Percentiles rank a stretch among this genome's conserved stretches.
These are phyloP conservation scores for Adelosebastes latens DNA, from an alignment of 2,797 vertebrate genomes.

Conservation along the genomic window DNA sequence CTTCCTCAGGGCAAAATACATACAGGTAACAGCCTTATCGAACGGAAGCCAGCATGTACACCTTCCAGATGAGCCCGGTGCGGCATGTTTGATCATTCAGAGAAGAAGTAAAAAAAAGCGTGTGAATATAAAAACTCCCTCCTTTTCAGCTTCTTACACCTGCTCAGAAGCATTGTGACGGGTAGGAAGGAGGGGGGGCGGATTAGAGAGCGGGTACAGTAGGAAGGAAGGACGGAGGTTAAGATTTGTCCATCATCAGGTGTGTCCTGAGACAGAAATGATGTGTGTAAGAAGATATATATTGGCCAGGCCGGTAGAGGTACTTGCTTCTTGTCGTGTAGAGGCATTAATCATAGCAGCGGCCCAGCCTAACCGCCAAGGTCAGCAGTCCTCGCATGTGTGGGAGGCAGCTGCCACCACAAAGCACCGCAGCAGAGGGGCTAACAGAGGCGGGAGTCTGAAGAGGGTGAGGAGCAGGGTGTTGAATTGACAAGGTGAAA, in stretches of 20 bases:
- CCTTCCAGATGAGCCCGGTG: constrained; percentile 62
- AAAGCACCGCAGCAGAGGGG: constrained; percentile 44
- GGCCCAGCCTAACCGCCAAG: constrained; percentile 74
- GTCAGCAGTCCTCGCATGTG: constrained; percentile 76
- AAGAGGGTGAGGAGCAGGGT: constrained; percentile 52
- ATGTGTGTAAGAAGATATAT: constrained; percentile 75
- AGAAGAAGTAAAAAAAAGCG: constrained; percentile 7
- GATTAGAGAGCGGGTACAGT: constrained; percentile 29
- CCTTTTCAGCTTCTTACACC: constrained; percentile 41
- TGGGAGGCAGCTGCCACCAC: constrained; percentile 73
- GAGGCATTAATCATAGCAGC: constrained; percentile 83
- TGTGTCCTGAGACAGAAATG: constrained; percentile 69
- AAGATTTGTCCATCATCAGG: constrained; percentile 70
- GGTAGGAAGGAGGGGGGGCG: neutral
- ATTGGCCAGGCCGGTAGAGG: constrained; percentile 69
- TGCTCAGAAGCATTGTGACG: constrained; percentile 17
- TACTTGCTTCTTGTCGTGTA: constrained; percentile 79
- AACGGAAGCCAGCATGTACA: constrained; percentile 59
- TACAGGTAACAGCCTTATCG: constrained; percentile 72
- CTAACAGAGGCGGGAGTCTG: constrained; percentile 44
- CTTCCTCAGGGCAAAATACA: constrained; percentile 65
- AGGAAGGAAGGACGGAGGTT: constrained; percentile 14
- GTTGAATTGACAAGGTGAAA: constrained; percentile 61
- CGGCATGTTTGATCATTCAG: constrained; percentile 67
- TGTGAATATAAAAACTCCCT: constrained; percentile 34